Evolutionary conservation across 2,797 vertebrate genomes (phyloP), one percentile per base, ranked within the genome.

Genomic region (Molossus alvarezi): DNA sequence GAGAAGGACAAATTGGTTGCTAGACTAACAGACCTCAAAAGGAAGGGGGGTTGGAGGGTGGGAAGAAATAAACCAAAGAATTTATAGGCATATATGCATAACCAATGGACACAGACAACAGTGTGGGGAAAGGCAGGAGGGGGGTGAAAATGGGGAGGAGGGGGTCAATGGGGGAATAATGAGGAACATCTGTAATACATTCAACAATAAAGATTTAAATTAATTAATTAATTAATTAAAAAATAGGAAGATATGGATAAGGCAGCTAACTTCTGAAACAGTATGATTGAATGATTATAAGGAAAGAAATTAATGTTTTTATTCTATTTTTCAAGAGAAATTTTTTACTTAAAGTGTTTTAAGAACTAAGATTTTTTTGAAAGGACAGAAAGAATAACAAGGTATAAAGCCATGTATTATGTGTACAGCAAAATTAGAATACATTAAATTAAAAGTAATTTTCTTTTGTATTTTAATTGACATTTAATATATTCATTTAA

Each of bases 391-490:
- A 73, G 6, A 64, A 3, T 90, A 88, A 33, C 0, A 73, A 37
- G 33, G 33, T 71, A 21, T 15, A n/a, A 1, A 81, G 17, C 27
- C 55, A 20, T 80, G 25, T 57, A 25, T 86, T 91, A 57, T 25
- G 33, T 9, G 58, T 29, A 29, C 9, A 20, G 11, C 75, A 65
- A 80, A 2, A 84, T 77, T 55, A 83, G 81, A 84, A 92, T 83
- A n/a, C 20, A 21, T 51, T 75, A 83, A 75, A n/a, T 83, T 85
- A 29, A 93, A 92, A 95, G 41, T 90, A 92, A 51, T 85, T 91
- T 90, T 64, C 21, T 91, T 94, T 86, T 81, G 25, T 33, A 71
- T 81, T 94, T 62, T 67, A 33, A 75, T 4, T 69, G 25, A 65
- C 57, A 62, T 75, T 93, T 20, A 85, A 21, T 83, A 73, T 77